These are phyloP conservation scores for Odontamblyopus lacepedii DNA, from an alignment of 2,797 vertebrate genomes.

Conservation along the genomic window DNA sequence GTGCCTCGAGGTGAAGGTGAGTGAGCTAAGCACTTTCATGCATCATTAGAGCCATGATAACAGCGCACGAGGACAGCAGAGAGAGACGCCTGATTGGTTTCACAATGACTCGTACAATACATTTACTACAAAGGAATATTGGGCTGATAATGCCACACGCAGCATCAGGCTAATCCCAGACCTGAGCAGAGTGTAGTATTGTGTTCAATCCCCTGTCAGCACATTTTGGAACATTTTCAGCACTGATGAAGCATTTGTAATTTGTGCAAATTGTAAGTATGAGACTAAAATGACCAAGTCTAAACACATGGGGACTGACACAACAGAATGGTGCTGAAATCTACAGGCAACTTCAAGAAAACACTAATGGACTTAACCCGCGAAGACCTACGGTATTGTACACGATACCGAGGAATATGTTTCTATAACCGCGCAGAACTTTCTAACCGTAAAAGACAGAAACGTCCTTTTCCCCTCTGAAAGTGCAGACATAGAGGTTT, in stretches of 20 bases:
- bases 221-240: not conserved
- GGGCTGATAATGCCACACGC: constrained; percentile 24
- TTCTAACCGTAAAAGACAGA: no score
- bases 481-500: no score
- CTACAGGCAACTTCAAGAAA: no score
- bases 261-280: no score
- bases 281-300: no score
- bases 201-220: not conserved
- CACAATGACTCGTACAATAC: constrained; percentile 60
- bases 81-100: constrained; percentile 59
- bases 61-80: constrained; percentile 45
- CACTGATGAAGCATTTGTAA: not conserved
- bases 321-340: not conserved
- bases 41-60: constrained; percentile 74
- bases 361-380: no score
- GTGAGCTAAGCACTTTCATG: constrained; percentile 69
- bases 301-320: no score
- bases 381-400: no score
- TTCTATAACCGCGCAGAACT: no score
- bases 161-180: not conserved
- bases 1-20: constrained; percentile 60
- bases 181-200: not conserved
- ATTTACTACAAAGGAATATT: constrained; percentile 50
- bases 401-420: no score
- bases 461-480: no score